Conservation (phyloP, 2,888 invertebrate genomes). For the Mellilla xanthometata region DNA sequence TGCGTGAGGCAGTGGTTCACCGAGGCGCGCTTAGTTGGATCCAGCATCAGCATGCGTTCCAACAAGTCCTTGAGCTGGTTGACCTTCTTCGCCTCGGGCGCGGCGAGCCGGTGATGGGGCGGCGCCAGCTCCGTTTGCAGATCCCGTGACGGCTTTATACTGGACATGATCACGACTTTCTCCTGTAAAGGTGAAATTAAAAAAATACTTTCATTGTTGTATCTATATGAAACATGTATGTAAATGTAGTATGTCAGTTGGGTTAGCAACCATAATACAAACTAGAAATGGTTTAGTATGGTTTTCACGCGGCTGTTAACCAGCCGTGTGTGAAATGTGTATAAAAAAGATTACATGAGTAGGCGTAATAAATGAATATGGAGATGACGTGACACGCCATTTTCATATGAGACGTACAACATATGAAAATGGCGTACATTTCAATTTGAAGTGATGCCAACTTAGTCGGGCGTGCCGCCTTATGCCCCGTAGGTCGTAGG, state of each 20-base stretch:
- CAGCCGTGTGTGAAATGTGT: no score
- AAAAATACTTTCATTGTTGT: not conserved
- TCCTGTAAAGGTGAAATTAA: slow-evolving; percentile 86
- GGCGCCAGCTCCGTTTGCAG: slow-evolving; percentile 92
- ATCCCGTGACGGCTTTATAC: slow-evolving; percentile 93
- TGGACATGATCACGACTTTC: slow-evolving; percentile 97
- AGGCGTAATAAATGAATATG: no score
- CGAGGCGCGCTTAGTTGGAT: slow-evolving; percentile 96
- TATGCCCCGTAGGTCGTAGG: no score
- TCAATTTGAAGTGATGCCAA: no score
- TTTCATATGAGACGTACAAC: no score
- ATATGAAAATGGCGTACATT: no score
- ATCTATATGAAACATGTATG: not conserved
- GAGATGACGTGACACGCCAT: no score
- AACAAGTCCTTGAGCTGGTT: slow-evolving; percentile 95
- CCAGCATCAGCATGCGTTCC: slow-evolving; percentile 95
- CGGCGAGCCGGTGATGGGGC: slow-evolving; percentile 93
- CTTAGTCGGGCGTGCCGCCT: no score
- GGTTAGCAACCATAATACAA: no score
- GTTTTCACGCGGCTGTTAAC: no score
- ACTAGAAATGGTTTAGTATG: not conserved
- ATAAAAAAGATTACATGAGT: no score
- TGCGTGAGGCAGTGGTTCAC: slow-evolving; percentile 96
- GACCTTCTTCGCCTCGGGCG: slow-evolving; percentile 95
- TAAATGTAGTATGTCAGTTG: no score